Percentiles rank a stretch among this genome's conserved stretches.
Evolutionary conservation across 2,113 vertebrate species (phyloP).

Genomic region (Cynoglossus semilaevis): DNA sequence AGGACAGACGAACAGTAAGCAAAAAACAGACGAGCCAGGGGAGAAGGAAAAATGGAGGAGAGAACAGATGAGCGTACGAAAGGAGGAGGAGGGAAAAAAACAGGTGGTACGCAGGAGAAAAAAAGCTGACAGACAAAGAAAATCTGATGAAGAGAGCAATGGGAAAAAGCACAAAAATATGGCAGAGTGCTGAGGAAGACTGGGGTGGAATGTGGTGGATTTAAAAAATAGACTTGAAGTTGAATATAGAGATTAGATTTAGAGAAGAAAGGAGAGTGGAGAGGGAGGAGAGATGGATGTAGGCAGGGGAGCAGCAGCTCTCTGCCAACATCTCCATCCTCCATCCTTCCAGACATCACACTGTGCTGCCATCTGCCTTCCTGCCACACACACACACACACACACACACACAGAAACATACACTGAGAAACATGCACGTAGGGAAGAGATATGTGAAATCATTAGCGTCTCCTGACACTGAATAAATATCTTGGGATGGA

Average conservation of each 20-base stretch:
- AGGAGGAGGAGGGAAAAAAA: slow-evolving; percentile 12
- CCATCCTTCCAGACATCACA: slow-evolving; percentile 73
- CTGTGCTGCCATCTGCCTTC: slow-evolving; percentile 72
- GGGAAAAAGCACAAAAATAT: slow-evolving; percentile 27
- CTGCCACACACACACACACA: slow-evolving; percentile 28
- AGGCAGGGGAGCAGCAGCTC: slow-evolving; percentile 69
- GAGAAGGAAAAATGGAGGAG: slow-evolving; percentile 16
- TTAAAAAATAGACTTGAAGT: slow-evolving; percentile 29
- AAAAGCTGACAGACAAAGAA: slow-evolving; percentile 28
- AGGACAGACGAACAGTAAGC: slow-evolving; percentile 51
- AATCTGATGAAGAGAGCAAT: slow-evolving; percentile 35
- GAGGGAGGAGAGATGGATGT: slow-evolving; percentile 69
- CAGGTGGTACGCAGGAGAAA: slow-evolving; percentile 39
- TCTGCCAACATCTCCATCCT: slow-evolving; percentile 73
- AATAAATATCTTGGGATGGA: slow-evolving; percentile 70
- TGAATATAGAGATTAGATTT: slow-evolving; percentile 49
- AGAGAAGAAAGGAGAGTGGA: slow-evolving; percentile 39
- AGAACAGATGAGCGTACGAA: slow-evolving; percentile 35
- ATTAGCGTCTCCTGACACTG: slow-evolving; percentile 67
- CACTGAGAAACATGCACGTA: slow-evolving; percentile 21
- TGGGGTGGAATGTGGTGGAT: slow-evolving; percentile 38
- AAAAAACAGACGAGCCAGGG: slow-evolving; percentile 44
- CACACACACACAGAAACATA: slow-evolving; percentile 10
- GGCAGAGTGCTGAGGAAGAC: slow-evolving; percentile 14
- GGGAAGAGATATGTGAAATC: slow-evolving; percentile 51